phyloP scores from a whole-genome alignment of 2,797 vertebrate genomes.

The Aratinga solstitialis region DNA sequence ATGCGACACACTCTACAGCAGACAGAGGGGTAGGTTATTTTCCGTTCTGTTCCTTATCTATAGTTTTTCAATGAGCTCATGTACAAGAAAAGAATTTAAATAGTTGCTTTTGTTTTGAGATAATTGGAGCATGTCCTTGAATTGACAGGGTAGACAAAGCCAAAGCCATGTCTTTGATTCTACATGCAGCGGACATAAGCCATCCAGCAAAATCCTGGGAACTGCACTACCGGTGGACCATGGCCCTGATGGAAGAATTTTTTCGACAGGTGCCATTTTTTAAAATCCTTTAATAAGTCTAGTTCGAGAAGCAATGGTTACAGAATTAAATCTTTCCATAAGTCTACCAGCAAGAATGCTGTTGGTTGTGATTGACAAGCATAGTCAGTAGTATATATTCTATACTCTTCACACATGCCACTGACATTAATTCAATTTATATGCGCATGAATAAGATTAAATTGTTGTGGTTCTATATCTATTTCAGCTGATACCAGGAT shows the following conservation, averaged over 20 bases:
- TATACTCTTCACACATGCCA: neutral
- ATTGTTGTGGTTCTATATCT: constrained; percentile 20
- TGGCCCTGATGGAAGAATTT: constrained; percentile 98
- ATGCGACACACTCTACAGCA: constrained; percentile 91
- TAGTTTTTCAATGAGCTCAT: neutral
- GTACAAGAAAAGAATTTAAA: constrained; percentile 8
- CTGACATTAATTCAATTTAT: constrained; percentile 37
- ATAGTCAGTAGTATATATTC: neutral
- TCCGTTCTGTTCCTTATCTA: constrained; percentile 9
- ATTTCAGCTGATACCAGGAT: constrained; percentile 35
- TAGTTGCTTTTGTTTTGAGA: constrained; percentile 50
- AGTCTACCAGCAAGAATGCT: neutral
- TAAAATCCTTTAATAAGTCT: constrained; percentile 28
- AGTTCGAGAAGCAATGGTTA: neutral
- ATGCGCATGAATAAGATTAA: constrained; percentile 3
- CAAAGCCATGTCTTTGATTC: constrained; percentile 96
- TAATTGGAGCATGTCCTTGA: constrained; percentile 67
- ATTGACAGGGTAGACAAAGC: constrained; percentile 91
- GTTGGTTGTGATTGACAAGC: constrained; percentile 31
- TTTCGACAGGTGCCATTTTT: constrained; percentile 89
- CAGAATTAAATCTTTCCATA: neutral
- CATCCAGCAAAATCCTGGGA: constrained; percentile 96
- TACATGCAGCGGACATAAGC: constrained; percentile 97
- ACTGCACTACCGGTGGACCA: constrained; percentile 95
- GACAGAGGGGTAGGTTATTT: constrained; percentile 85